Evolutionary conservation across 2,113 vertebrate species (phyloP), one percentile per base, ranked within the genome.

Genomic region (Paradoxurus hermaphroditus): DNA sequence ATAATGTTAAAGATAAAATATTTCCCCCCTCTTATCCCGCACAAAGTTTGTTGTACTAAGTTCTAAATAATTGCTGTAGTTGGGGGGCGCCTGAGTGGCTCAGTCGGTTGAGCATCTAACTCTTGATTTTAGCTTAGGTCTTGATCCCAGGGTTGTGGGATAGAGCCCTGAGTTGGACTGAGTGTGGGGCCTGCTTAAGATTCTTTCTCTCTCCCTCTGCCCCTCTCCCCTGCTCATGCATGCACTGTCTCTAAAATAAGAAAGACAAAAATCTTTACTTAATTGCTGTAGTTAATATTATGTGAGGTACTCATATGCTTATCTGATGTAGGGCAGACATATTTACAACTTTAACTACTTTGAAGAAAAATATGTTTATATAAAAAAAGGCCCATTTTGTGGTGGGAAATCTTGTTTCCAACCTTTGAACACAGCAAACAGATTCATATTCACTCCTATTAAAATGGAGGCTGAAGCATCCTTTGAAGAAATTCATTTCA

Each of bases 401-500:
- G 75, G 39, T 62, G 29, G 70, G 41, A 79, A 93, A 96, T 51
- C 29, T 95, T 67, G 59, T 27, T 85, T 86, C 25, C 25, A 46
- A 83, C 41, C 77, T 83, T 95, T 49, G 83, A 51, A 21, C 49
- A 88, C 16, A 73, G 51, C 29, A 72, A 87, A 85, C 63, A 19
- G 44, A 73, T 53, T 96, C 91, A 19, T 75, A 85, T 85, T 88
- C 86, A 91, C 25, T 88, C 21, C 86, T 95, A 81, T 85, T 79
- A 84, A 86, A 85, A 75, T 77, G 53, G 81, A 89, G 53, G 65
- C 53, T 9, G n/a, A 91, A 39, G 36, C 19, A 75, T 81, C 16
- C 53, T 91, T 94, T 65, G 88, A 59, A 81, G 49, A 97, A 92
- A 94, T 92, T 90, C 65, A 86, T 95, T 94, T 95, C 68, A 90